Percentiles rank a stretch among this genome's conserved stretches.
phyloP scores from a whole-genome alignment of 2,888 invertebrate genomes.

The Drosophila colorata region DNA sequence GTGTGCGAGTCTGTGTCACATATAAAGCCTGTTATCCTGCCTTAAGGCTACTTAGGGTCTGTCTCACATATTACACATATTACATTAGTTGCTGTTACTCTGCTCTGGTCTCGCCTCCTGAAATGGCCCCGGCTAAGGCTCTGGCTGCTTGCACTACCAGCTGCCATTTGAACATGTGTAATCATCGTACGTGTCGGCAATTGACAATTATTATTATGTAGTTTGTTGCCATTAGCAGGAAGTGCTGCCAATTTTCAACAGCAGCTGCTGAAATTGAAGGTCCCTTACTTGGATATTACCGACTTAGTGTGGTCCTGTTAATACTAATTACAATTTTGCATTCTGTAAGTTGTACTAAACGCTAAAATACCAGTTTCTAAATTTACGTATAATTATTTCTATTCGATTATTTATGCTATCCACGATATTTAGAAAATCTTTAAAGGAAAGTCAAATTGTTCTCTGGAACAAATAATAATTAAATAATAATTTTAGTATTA shows the following conservation, averaged over 20 bases:
- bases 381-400: background rate
- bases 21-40: conserved; percentile 78
- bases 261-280: conserved; percentile 40
- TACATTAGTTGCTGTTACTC: conserved; percentile 64
- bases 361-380: background rate
- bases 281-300: background rate
- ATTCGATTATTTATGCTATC: background rate
- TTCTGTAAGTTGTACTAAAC: background rate
- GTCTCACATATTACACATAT: conserved; percentile 80
- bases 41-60: conserved; percentile 81
- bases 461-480: too few relatives aligned
- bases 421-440: too few relatives aligned
- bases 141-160: conserved; percentile 47
- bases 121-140: conserved; percentile 10
- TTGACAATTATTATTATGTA: conserved; percentile 78
- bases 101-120: conserved; percentile 36
- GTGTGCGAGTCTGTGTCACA: conserved; percentile 53
- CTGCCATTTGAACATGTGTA: conserved; percentile 73
- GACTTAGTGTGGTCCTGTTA: background rate
- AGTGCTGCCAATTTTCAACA: conserved; percentile 61
- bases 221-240: conserved; percentile 76
- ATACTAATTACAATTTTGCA: conserved; percentile 13
- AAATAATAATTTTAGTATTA: too few relatives aligned
- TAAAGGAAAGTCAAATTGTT: too few relatives aligned
- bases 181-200: conserved; percentile 79